Evolutionary conservation across 53 echinoderm and acorn worm genomes (phyloP), one percentile per base, ranked within the genome.

Genomic region (Astropecten irregularis): DNA sequence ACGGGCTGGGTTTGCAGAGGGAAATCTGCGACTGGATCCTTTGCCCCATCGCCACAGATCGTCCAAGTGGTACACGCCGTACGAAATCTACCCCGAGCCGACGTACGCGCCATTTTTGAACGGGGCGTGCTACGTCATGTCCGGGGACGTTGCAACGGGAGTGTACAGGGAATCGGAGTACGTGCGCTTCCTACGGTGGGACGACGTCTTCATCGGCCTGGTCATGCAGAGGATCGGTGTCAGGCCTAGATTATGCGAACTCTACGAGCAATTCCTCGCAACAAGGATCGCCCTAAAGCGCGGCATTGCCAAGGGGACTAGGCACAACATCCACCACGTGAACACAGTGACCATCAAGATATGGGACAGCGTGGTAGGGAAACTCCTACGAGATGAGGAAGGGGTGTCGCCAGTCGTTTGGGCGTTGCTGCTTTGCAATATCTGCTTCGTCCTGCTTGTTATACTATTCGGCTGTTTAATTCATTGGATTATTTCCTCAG

Each of bases 11-110:
- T 84, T 84, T 21, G 84, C 84, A 3, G 84, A 84, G 31, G 84
- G 84, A 0, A 38, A 84, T 31, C 69, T 69, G 31, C 70, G 69
- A 10, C 34, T 18, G 0, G 58, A 84, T 29, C 69, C 69, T 16
- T 33, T 40, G 9, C 84, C 84, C 0, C 58, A 69, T 49, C 70
- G 84, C 14, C 38, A 52, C 5, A 55, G 49, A 22, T 49, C 50
- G 40, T 84, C 84, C 29, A 84, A 84, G 21, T 84, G 84, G 84
- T 84, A 84, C 69, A 84, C 84, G 23, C 70, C 84, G 9, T 54
- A 39, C 26, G 59, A 71, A 0, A 57, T 84, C 47, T 84, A 69
- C 44, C 84, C 69, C 0, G 84, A 84, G 50, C 58, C 71, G 10
- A 71, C 84, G 0, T 84, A 84, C 69, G 69, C 84, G 56, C 84